These are phyloP conservation scores for Volucella bombylans DNA, from an alignment of 2,888 invertebrate genomes.

Conservation along the genomic window DNA sequence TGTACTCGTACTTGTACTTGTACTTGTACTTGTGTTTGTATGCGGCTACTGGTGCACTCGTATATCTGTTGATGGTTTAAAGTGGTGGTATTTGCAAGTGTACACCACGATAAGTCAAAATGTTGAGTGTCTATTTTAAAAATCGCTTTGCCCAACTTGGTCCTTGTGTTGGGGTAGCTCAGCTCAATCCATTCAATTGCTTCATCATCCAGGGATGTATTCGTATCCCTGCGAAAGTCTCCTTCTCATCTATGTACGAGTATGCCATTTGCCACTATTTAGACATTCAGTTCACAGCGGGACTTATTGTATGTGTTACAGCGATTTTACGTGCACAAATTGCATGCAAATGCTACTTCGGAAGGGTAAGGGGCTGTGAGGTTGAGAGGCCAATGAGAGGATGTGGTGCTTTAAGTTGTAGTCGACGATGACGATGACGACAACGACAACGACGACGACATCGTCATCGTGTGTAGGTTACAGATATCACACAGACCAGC, in stretches of 20 bases:
- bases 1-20: not conserved
- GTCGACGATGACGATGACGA: not conserved
- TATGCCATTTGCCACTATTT: conserved; percentile 72
- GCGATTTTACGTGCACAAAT: conserved; percentile 74
- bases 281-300: conserved; percentile 74
- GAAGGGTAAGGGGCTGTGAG: conserved; percentile 66
- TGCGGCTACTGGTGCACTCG: too few species aligned
- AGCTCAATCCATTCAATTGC: conserved; percentile 73
- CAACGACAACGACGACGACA: too few species aligned
- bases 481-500: conserved; percentile 71
- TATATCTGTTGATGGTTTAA: conserved; percentile 49
- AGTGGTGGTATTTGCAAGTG: conserved; percentile 62
- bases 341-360: conserved; percentile 71
- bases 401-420: not conserved
- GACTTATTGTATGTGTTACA: conserved; percentile 74
- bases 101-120: conserved; percentile 69
- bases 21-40: too few species aligned
- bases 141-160: conserved; percentile 64
- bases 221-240: conserved; percentile 61
- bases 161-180: conserved; percentile 61
- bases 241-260: conserved; percentile 28
- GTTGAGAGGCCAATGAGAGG: not conserved
- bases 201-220: conserved; percentile 55
- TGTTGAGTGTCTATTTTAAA: conserved; percentile 65
- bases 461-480: conserved; percentile 65